phyloP scores from a whole-genome alignment of 2,113 vertebrate genomes.

The Toxotes chatareus region DNA sequence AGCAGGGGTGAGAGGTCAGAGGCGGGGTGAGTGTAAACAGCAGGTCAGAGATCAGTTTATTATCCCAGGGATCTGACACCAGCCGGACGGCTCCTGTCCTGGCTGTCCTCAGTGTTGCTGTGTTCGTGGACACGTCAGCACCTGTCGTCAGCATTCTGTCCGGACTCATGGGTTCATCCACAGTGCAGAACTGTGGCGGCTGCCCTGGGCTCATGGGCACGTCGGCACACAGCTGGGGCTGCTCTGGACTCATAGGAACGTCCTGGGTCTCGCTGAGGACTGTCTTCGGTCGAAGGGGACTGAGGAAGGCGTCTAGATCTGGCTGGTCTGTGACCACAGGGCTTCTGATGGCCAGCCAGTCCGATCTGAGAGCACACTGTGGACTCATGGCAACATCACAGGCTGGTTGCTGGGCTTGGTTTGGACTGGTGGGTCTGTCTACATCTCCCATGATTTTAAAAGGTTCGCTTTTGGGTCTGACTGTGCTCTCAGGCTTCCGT shows the following conservation, averaged over 20 bases:
- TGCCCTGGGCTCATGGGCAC: constrained; percentile 67
- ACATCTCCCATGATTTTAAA: constrained; percentile 55
- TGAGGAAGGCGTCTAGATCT: constrained; percentile 71
- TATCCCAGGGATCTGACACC: constrained; percentile 91
- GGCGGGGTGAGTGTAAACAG: constrained; percentile 84
- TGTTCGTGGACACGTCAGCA: constrained; percentile 46
- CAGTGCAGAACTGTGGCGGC: accelerated
- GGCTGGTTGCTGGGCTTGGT: neutral
- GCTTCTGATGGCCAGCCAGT: constrained; percentile 52
- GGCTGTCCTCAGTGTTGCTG: neutral
- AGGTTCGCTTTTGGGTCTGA: neutral
- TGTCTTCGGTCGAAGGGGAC: neutral
- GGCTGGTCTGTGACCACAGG: neutral
- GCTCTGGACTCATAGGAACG: constrained; percentile 61
- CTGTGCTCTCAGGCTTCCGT: neutral
- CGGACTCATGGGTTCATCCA: constrained; percentile 58
- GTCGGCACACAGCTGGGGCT: constrained; percentile 22
- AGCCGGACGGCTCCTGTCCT: constrained; percentile 36
- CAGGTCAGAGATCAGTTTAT: constrained; percentile 82
- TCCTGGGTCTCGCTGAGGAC: constrained; percentile 1
- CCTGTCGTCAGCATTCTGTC: neutral
- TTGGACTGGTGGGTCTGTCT: constrained; percentile 17
- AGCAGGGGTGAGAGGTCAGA: constrained; percentile 81
- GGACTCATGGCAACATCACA: constrained; percentile 70
- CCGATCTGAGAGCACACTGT: neutral